Base-by-base conservation (phyloP, 2,113 vertebrate species). In the Sinocyclocheilus rhinocerous region DNA sequence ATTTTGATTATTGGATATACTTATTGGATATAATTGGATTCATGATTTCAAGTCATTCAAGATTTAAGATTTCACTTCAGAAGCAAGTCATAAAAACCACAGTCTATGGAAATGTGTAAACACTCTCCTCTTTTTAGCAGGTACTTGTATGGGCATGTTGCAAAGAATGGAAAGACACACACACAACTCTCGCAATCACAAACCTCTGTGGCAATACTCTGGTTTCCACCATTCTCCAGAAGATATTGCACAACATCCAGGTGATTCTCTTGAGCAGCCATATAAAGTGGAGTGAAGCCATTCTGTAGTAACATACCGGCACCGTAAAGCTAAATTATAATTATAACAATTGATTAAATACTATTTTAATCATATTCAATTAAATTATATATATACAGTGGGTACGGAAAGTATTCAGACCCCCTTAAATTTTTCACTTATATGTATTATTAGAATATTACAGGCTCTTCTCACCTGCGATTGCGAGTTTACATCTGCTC, bases 141-240 rank as follows among this genome's bases (percentile, higher is more conserved):
- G 63, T 15, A 67, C 24, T 45, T n/a, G 29, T 12, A 42, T 73
- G 39, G 36, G 8, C 70, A 42, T 42, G 70, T 73, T 42, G 5
- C 1, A 67, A 29, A 29, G 63, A 67, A 7, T 29, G 2, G 15
- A 33, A 18, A 33, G 26, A 24, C 63, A 65, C 52, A 65, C 11
- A 63, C n/a, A 63, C n/a, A 63, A 29, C 61, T 0, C 22, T 36
- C 15, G 20, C 22, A 69, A 13, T 67, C 39, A 67, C 85, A 65
- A 36, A 87, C 98, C 96, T 99, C 98, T 0, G 98, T 99, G 84
- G 98, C 98, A 13, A 96, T 98, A 92, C 97, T 99, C 96, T 99
- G 98, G 93, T 99, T 99, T 67, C 97, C 97, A 76, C 97, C 98
- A 81, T 96, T 99, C 93, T 99, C 97, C 92, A 99, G 91, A 75